Evolutionary conservation across 2,888 invertebrate genomes (phyloP), one percentile per base, ranked within the genome.

Genomic region (Calliphora vomitoria): DNA sequence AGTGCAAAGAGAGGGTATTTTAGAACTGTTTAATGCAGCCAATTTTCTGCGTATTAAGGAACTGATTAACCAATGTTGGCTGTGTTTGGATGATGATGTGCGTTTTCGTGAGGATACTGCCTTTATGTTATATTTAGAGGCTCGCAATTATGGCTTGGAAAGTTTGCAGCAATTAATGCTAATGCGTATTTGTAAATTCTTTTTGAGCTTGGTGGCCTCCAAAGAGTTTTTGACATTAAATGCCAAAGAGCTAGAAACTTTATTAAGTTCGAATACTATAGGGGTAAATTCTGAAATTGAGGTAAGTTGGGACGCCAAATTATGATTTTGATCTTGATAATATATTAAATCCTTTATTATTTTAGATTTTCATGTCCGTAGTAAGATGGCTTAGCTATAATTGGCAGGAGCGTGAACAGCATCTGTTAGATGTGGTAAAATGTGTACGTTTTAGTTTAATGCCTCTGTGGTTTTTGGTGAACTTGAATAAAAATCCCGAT

Each of bases 371-470:
- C 60, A 97, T 97, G 96, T 95, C 97, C 0, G 97, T 96, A 0
- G 96, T 97, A 0, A 95, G 97, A 25, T 97, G 97, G 97, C 92
- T 97, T 31, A 95, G 96, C 92, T 95, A 95, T 69, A 95, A 96
- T 90, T 97, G 97, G 97, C 91, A 95, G 0, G 93, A 94, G 3
- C 95, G 97, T 0, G 94, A 95, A 25, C 92, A 94, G 25, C 55
- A 83, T 87, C 94, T 96, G 31, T 93, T 95, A 0, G 95, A 96
- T 8, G 94, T 97, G 0, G 94, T 97, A 93, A 94, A 95, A 1
- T 96, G 96, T 91, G 95, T 97, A 0, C 95, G 97, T 41, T 97
- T 97, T 91, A 96, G 97, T 0, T 95, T 97, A 60, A 96, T 97
- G 90, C 96, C 96, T 0, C 96, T 97, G 0, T 97, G 97, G 96